Evolutionary conservation across 2,888 invertebrate genomes (phyloP), one percentile per base, ranked within the genome.

Genomic region (Epistrophella euchroma): DNA sequence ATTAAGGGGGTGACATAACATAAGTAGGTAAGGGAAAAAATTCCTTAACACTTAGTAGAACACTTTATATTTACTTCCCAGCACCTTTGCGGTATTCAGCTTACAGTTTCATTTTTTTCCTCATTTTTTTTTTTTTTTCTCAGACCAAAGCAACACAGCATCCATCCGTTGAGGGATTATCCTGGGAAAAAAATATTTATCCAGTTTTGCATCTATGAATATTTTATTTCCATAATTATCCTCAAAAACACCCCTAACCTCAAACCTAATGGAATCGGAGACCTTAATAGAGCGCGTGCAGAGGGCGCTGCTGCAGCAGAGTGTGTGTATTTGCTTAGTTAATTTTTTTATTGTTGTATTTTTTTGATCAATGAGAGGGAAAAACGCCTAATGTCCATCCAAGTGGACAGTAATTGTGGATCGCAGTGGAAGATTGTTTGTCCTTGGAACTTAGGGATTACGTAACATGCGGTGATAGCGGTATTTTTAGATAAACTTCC

Each of bases 401-500:
- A 62, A 77, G 77, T 77, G 81, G 68, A 85, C 62, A 68, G 4
- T 17, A 73, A 85, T 81, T 85, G 81, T 81, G 79, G 80, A 79
- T 84, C 84, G 80, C 75, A 80, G 84, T 84, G 85, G 81, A 85
- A 85, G 81, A 81, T 86, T 81, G 76, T 70, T 85, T 85, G 62
- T 83, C 79, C 79, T 74, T 71, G 74, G 40, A 60, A 60, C 40
- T 40, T 37, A 22, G 37, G 58, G 75, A 76, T 80, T 84, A 84
- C 56, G 66, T 76, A 76, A 79, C 58, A 73, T 52, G 68, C 52
- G 64, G 50, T 52, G 68, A 81, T 76, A 77, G 73, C 40, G 73
- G 62, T 86, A 77, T 86, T 77, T 86, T 85, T 85, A 85, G 85
- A 82, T 50, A 37, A 62, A 28, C 58, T 47, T 55, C 62, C 68